A percentile compares a stretch with the other conserved stretches of the same genome.
Evolutionary conservation across 2,797 vertebrate genomes (phyloP).

Genomic region (Sitta carolinensis): DNA sequence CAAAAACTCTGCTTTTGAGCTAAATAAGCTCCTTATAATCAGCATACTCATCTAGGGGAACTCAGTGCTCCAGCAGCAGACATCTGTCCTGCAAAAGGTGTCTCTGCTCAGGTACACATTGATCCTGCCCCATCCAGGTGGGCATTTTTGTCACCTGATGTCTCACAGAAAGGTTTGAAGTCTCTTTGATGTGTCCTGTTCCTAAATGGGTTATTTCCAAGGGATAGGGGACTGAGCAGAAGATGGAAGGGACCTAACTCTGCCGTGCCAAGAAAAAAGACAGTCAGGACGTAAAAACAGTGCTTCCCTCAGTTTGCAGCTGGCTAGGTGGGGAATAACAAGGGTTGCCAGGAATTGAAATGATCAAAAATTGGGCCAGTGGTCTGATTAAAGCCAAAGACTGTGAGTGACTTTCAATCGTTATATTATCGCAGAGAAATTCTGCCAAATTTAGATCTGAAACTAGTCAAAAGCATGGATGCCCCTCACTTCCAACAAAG

Average conservation of each 20-base stretch:
- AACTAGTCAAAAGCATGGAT: neutral
- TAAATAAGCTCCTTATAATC: neutral
- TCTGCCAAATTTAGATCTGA: neutral
- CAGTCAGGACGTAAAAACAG: neutral
- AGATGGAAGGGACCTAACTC: neutral
- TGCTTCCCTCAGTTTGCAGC: neutral
- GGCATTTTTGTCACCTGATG: neutral
- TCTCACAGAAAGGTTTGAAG: neutral
- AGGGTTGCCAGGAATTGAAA: neutral
- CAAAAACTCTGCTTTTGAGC: neutral
- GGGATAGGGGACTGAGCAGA: neutral
- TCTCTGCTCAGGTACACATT: neutral
- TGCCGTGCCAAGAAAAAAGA: accelerated
- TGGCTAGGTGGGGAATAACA: neutral
- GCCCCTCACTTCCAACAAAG: neutral
- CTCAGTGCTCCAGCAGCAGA: neutral
- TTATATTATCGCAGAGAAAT: neutral
- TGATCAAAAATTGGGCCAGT: neutral
- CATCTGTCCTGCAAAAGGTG: neutral
- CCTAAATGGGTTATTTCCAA: neutral
- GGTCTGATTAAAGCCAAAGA: neutral
- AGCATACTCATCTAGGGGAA: neutral
- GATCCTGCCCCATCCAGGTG: neutral
- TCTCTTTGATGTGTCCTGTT: neutral
- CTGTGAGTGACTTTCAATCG: neutral